phyloP scores from a whole-genome alignment of 2,113 vertebrate genomes.

The Capra hircus region DNA sequence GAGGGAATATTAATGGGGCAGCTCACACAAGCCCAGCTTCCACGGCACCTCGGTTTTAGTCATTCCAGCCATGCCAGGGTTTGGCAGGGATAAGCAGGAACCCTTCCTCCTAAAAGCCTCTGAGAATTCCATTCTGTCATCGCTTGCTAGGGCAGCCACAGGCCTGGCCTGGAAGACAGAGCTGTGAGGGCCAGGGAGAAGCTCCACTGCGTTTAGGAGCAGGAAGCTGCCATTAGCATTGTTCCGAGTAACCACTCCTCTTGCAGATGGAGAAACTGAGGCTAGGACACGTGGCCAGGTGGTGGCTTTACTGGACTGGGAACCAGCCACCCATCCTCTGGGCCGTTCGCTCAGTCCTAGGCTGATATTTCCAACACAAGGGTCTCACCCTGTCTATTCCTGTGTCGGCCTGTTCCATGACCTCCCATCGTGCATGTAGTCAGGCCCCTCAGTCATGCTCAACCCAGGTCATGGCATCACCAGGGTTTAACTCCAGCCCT shows the following conservation, averaged over 20 bases:
- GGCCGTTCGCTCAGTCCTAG: neutral
- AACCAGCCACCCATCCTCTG: rapidly evolving
- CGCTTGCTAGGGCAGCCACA: neutral
- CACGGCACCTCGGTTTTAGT: neutral
- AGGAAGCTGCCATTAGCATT: neutral
- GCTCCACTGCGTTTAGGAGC: neutral
- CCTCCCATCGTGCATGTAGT: neutral
- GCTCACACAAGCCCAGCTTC: neutral
- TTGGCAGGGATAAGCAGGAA: neutral
- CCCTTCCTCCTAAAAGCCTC: neutral
- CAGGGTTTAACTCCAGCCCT: neutral
- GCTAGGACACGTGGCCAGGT: neutral
- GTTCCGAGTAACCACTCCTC: neutral
- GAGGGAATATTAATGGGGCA: conserved; percentile 40
- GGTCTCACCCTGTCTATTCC: neutral
- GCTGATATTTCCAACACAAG: neutral
- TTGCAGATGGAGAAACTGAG: neutral
- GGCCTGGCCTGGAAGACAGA: neutral
- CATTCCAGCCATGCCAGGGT: neutral
- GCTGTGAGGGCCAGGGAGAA: rapidly evolving
- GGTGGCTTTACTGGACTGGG: neutral
- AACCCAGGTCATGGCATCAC: neutral
- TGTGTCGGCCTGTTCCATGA: neutral
- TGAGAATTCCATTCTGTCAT: neutral
- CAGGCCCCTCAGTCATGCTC: neutral